Percentiles rank a stretch among this genome's conserved stretches.
phyloP scores from a whole-genome alignment of 23 tunicate genomes.

The Ciona savignyi region DNA sequence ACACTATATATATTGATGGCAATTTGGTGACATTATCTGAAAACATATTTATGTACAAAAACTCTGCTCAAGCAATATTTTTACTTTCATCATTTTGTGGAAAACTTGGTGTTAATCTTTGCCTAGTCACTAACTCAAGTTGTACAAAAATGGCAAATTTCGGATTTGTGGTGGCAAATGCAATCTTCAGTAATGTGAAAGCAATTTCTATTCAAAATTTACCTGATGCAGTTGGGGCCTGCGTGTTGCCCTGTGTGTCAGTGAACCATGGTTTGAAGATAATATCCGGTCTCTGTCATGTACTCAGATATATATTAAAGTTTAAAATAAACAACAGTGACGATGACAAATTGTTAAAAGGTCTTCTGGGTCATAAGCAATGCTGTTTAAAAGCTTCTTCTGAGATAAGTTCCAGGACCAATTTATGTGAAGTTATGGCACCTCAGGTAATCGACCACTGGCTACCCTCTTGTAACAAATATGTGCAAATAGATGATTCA shows the following conservation, averaged over 20 bases:
- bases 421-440: conserved; percentile 62
- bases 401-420: conserved; percentile 70
- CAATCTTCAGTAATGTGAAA: not conserved
- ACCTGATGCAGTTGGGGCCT: not conserved
- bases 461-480: not conserved
- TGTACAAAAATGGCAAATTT: not conserved
- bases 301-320: conserved; percentile 51
- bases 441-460: conserved; percentile 37
- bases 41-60: not conserved
- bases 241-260: not conserved
- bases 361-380: conserved; percentile 65
- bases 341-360: not conserved
- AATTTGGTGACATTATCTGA: not conserved
- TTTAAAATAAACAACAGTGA: not conserved
- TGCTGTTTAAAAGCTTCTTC: conserved; percentile 73
- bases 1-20: not conserved
- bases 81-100: not conserved
- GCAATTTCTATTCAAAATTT: not conserved
- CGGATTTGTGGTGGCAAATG: not conserved
- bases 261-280: not conserved
- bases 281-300: conserved; percentile 67
- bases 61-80: not conserved
- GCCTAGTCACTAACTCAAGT: not conserved
- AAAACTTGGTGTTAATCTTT: not conserved
- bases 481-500: not conserved